Base-by-base conservation (phyloP, 2,797 vertebrate genomes). In the Hafferia zeledoni region DNA sequence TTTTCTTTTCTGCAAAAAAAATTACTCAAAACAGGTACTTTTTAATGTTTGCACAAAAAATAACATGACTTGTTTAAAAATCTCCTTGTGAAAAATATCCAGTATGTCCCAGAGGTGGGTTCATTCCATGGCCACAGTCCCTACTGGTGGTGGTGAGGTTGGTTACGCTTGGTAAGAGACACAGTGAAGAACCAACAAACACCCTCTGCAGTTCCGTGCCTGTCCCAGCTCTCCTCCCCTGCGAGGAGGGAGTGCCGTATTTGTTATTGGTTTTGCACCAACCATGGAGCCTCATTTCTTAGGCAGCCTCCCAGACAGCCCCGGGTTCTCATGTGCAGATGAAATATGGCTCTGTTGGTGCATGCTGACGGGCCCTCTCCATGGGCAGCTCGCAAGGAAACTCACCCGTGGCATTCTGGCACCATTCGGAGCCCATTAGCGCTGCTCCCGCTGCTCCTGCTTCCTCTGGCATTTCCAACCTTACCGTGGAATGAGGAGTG, bases 401-500 rank as follows among this genome's bases (percentile, higher is more conserved):
- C 44, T 87, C 84, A 77, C 59, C 87, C 25, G 6, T 91, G 94
- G 89, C 63, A 89, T 87, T 95, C 74, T 92, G 90, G 87, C 92
- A 87, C 89, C 96, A 71, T 69, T 87, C 53, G 56, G 88, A 92
- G 92, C 63, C 88, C 88, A 57, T 87, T 87, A 94, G 68, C 68
- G 90, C 81, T 57, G 43, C 74, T 84, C 90, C 96, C 14, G 59
- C 94, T 94, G 96, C 83, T 93, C 68, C 90, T 88, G 93, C 94
- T 94, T 89, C 92, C 89, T 87, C 93, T 74, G 75, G 64, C 9
- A 4, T 88, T 92, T 91, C 35, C 77, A 60, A 2, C 5, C 30
- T 70, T 83, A 31, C 46, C 0, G 0, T 39, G 75, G 81, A 90
- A 79, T 70, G 81, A 94, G 59, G 49, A 94, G 84, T 14, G 89